Base-by-base conservation (phyloP, 2,888 invertebrate species). In the Rhabditophanes sp. region DNA sequence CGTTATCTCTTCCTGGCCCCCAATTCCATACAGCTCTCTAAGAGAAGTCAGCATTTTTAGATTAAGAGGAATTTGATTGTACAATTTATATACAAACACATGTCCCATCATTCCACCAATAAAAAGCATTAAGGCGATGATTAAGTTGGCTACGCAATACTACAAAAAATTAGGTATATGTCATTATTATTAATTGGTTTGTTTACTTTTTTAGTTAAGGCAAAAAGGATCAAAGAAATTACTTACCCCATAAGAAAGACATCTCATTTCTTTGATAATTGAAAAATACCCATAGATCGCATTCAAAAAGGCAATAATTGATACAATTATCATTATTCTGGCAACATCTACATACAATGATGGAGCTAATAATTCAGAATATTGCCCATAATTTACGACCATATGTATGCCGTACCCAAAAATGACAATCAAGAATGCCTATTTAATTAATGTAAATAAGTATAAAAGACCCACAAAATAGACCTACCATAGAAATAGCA, bases 71-170 rank as follows among this genome's bases (percentile, higher is more conserved):
- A 38, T 32, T 28, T 34, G 41, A 36, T 41, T 25, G 20, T 21
- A 11, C 12, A 53, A 44, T 39, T 63, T 57, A 16, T 48, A 44
- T 11, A 50, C 46, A 38, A 62, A 62, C n/a, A 63, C 62, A 22
- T 60, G 50, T 20, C 62, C 62, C 50, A 62, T 62, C 11, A 59
- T 39, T 11, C 62, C 62, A 16, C 58, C 62, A 30, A 62, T 49
- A 22, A 55, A 41, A 7, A 62, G 37, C 57, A 63, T 60, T 9
- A 61, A 41, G 23, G 53, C 54, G 21, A 62, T 51, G 8, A 63
- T 50, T 7, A 50, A 30, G 6, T 50, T 51, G 7, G 58, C 51
- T 15, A 59, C 49, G 5, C 56, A 43, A 30, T 47, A 59, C 61
- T 61, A 42, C 36, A 57, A 53, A 12, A 5, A 26, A 22, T 11